Evolutionary conservation across 1,140 invertebrate genomes (phyloP).

Genomic region (Pseudomyrmex dendroicus): DNA sequence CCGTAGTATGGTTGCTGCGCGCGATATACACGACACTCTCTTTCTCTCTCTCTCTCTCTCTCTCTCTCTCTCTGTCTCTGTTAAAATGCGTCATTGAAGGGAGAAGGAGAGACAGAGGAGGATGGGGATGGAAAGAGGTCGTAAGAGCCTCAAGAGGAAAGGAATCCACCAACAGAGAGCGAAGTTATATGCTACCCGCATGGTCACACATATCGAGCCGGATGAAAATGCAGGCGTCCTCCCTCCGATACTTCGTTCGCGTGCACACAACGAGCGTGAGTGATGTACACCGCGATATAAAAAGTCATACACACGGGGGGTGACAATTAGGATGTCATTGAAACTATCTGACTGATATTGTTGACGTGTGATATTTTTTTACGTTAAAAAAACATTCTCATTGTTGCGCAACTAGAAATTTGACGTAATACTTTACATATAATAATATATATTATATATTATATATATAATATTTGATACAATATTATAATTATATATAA

Average conservation of each 20-base stretch:
- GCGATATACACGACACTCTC: too few species aligned
- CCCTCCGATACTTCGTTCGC: background rate
- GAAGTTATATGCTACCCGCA: constrained; percentile 47
- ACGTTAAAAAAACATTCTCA: too few species aligned
- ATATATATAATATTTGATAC: too few species aligned
- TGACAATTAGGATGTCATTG: too few species aligned
- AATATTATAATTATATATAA: background rate
- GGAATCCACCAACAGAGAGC: constrained; percentile 16
- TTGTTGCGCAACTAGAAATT: too few species aligned
- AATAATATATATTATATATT: too few species aligned
- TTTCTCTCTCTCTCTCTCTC: too few species aligned
- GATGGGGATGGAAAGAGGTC: constrained; percentile 13
- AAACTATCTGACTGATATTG: too few species aligned
- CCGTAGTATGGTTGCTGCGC: background rate
- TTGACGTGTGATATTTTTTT: too few species aligned
- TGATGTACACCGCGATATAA: background rate
- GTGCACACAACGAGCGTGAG: background rate
- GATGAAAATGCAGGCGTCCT: constrained; percentile 36
- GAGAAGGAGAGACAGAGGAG: background rate
- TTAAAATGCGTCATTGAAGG: constrained; percentile 35
- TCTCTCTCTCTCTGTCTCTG: too few species aligned
- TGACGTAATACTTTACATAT: too few species aligned
- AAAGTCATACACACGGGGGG: background rate
- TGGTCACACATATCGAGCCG: constrained; percentile 13
- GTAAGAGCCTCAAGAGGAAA: constrained; percentile 24